Evolutionary conservation across 2,113 vertebrate genomes (phyloP), one percentile per base, ranked within the genome.

Genomic region (Platichthys stellatus): DNA sequence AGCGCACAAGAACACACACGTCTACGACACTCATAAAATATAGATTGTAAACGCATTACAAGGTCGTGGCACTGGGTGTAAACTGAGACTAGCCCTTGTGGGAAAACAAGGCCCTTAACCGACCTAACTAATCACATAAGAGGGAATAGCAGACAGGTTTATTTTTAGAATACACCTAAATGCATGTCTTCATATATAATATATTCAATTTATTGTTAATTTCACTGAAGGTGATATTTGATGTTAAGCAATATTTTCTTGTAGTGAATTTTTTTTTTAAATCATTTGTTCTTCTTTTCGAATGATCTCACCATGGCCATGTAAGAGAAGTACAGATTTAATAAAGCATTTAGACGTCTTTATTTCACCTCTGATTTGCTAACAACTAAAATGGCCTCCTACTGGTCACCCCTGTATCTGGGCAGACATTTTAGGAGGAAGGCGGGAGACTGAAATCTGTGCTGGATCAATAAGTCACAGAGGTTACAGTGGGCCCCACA

Each of bases 341-440:
- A 79, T 26, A n/a, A 21, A 67, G 26, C 11, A 21, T 53, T 72
- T 35, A 5, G 0, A 20, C 17, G 49, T 51, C 12, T 28, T 18
- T 5, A 15, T 53, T 73, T 35, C 18, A 28, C n/a, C 38, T 15
- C 18, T 24, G 17, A 24, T 65, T 78, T 9, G 21, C 40, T 72
- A 54, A 57, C 4, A 0, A 67, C 76, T 88, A 67, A 87, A 85
- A 84, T 74, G 82, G 79, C 81, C 57, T 82, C 86, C 87, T 67
- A 67, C 70, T 69, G 68, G 83, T 88, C 82, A 85, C 83, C 81
- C 67, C 69, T 82, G 75, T 86, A 76, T 86, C 85, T 53, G 47
- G 79, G 87, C 89, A 90, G 90, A 88, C 86, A 80, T 90, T 88
- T 84, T 87, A 85, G 75, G 74, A 84, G 54, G 65, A 70, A 74